Conservation (phyloP, 1,140 invertebrate species). For the Eubasilissa regina region DNA sequence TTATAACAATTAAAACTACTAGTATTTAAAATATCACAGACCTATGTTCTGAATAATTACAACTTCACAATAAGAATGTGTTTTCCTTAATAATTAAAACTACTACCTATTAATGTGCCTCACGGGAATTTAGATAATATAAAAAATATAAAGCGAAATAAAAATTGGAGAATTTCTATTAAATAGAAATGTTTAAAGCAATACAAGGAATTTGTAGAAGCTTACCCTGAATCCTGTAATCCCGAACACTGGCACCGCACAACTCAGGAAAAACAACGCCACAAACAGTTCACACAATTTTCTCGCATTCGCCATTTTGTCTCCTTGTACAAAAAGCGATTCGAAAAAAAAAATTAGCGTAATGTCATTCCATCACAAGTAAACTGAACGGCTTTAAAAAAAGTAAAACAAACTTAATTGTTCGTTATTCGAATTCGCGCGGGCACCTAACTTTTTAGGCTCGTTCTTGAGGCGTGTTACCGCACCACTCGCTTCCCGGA, state of each 20-base stretch:
- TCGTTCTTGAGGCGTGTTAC: slow-evolving; percentile 31
- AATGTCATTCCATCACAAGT: slow-evolving; percentile 32
- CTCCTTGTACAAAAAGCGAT: slow-evolving; percentile 48
- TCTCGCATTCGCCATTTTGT: slow-evolving; percentile 52
- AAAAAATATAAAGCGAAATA: too few relatives aligned
- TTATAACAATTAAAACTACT: too few relatives aligned
- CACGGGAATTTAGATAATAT: too few relatives aligned
- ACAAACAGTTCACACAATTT: slow-evolving; percentile 49
- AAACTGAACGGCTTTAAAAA: not conserved
- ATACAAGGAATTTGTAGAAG: not conserved
- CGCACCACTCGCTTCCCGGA: slow-evolving; percentile 44
- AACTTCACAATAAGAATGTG: too few relatives aligned
- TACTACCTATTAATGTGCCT: too few relatives aligned
- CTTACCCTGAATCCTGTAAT: slow-evolving; percentile 56
- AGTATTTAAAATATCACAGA: too few relatives aligned
- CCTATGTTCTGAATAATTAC: too few relatives aligned
- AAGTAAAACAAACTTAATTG: slow-evolving; percentile 4
- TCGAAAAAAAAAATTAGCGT: slow-evolving; percentile 34
- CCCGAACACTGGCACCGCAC: slow-evolving; percentile 45
- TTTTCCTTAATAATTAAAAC: too few relatives aligned
- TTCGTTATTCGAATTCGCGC: slow-evolving; percentile 33
- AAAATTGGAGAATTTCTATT: too few relatives aligned
- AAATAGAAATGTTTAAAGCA: too few relatives aligned
- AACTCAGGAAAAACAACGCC: slow-evolving; percentile 46
- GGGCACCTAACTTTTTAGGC: not conserved